These are phyloP conservation scores for Chionodraco myersi DNA, from an alignment of 2,113 vertebrate species.

Conservation along the genomic window DNA sequence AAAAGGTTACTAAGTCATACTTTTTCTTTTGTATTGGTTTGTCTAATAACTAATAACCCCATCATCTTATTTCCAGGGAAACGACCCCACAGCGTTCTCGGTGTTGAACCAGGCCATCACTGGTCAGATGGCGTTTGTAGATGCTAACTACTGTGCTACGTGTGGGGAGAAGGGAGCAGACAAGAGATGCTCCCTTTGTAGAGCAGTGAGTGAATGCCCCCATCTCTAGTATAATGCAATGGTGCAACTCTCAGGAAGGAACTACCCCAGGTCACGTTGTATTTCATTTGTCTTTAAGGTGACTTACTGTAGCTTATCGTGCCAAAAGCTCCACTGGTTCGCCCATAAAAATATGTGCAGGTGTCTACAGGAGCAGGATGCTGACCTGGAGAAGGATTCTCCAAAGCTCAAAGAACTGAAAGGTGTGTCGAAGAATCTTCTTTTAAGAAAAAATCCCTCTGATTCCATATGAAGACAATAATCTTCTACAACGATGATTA, in stretches of 20 bases:
- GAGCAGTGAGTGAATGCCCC: constrained; percentile 85
- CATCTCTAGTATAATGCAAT: neutral
- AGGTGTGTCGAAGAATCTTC: constrained; percentile 59
- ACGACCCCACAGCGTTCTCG: constrained; percentile 93
- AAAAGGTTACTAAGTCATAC: neutral
- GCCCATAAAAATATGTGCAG: constrained; percentile 91
- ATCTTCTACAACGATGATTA: neutral
- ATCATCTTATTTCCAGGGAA: constrained; percentile 82
- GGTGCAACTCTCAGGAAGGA: neutral
- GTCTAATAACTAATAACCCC: too few relatives aligned
- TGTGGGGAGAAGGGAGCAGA: constrained; percentile 94
- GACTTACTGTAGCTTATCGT: constrained; percentile 87
- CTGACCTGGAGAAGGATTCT: constrained; percentile 82
- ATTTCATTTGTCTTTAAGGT: constrained; percentile 78
- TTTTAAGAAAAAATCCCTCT: neutral
- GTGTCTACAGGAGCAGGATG: constrained; percentile 82
- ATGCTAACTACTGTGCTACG: constrained; percentile 92
- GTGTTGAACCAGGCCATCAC: constrained; percentile 94
- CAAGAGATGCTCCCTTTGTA: constrained; percentile 94
- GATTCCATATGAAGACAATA: too few relatives aligned
- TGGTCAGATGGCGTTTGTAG: constrained; percentile 93
- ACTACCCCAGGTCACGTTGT: neutral
- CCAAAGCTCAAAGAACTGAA: constrained; percentile 81
- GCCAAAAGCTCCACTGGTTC: constrained; percentile 93
- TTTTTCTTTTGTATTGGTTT: neutral